These are phyloP conservation scores for Agriopis aurantiaria DNA, from an alignment of 2,888 invertebrate species.

Conservation along the genomic window DNA sequence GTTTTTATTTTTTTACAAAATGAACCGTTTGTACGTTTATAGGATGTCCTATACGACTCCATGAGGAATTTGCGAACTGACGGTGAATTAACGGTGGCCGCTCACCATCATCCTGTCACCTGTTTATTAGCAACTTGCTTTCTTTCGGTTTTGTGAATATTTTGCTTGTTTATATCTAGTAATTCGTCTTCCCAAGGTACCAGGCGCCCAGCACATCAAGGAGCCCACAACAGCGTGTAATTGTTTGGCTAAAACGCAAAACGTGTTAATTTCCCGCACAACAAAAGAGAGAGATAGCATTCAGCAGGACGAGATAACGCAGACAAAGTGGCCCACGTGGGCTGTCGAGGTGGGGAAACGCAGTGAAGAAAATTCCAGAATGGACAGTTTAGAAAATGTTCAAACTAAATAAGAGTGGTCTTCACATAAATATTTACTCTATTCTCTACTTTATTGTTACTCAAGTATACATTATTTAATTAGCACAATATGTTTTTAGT, in stretches of 20 bases:
- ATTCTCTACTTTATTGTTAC: too few relatives aligned
- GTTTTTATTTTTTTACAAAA: neutral
- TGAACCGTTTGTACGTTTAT: too few relatives aligned
- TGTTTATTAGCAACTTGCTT: too few relatives aligned
- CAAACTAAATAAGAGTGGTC: neutral
- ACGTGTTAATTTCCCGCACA: constrained; percentile 44
- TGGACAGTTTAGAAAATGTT: neutral
- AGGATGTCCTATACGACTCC: too few relatives aligned
- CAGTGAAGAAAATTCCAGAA: constrained; percentile 2
- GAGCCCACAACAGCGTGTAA: constrained; percentile 29
- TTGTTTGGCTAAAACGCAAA: constrained; percentile 44
- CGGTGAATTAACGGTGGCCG: too few relatives aligned
- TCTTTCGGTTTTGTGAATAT: neutral
- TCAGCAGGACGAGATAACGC: constrained; percentile 42
- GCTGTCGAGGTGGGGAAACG: constrained; percentile 17
- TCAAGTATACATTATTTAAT: too few relatives aligned
- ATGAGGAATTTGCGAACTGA: too few relatives aligned
- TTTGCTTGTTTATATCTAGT: neutral
- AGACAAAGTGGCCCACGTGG: constrained; percentile 44
- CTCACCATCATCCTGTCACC: too few relatives aligned
- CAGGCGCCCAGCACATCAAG: constrained; percentile 17
- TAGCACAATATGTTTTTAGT: too few relatives aligned
- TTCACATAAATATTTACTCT: too few relatives aligned
- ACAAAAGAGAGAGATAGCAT: constrained; percentile 45
- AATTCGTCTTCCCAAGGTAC: neutral